A percentile compares a stretch with the other conserved stretches of the same genome.
phyloP scores from a whole-genome alignment of 92 coral and sea anemone genomes.

The Blastomussa wellsi region DNA sequence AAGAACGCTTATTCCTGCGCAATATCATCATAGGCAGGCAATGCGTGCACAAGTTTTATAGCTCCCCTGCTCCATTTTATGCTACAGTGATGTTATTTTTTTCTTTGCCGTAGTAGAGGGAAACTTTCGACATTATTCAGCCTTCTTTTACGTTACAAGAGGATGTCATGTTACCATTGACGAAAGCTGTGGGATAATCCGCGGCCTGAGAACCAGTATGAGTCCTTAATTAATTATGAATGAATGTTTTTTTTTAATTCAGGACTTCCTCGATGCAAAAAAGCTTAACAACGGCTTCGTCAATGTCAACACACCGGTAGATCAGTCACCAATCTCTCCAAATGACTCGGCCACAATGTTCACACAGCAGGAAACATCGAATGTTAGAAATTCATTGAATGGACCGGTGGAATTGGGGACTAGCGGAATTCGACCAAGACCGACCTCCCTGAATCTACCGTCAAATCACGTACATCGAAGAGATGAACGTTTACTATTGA shows the following conservation, averaged over 20 bases:
- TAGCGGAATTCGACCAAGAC: slow-evolving; percentile 13
- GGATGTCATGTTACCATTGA: no score
- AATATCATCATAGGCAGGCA: no score
- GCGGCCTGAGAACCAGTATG: background rate
- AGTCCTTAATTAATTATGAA: background rate
- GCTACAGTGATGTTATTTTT: no score
- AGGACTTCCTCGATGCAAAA: slow-evolving; percentile 5
- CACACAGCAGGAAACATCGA: background rate
- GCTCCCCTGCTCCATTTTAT: no score
- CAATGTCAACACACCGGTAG: background rate
- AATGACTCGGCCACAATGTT: background rate
- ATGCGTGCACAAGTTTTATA: no score
- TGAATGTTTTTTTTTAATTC: background rate
- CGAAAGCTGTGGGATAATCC: background rate
- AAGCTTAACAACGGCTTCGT: background rate
- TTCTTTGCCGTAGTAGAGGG: no score
- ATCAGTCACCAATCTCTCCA: background rate
- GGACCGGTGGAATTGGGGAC: background rate
- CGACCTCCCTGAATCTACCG: slow-evolving; percentile 16
- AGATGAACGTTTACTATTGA: background rate
- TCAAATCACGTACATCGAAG: background rate
- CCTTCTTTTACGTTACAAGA: no score
- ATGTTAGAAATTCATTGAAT: background rate
- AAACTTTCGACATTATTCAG: no score
- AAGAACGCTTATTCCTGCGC: no score